Evolutionary conservation across 1,140 invertebrate species (phyloP).

Genomic region (Reticulitermes speratus): DNA sequence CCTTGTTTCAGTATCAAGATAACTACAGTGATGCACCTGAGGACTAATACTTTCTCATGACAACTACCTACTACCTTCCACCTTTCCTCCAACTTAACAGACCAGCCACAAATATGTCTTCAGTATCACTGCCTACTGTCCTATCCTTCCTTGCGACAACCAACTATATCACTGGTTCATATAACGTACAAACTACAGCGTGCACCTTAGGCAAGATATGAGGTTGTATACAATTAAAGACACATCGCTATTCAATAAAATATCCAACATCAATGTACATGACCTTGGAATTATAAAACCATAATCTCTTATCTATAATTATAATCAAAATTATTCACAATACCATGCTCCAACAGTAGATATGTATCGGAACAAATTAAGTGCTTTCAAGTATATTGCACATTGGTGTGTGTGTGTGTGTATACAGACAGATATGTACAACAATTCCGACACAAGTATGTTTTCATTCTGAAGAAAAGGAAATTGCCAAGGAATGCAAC

Average conservation of each 20-base stretch:
- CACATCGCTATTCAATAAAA: not conserved
- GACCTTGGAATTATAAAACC: slow-evolving; percentile 5
- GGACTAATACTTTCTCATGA: not conserved
- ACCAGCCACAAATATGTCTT: not conserved
- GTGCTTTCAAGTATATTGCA: not conserved
- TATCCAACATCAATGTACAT: not conserved
- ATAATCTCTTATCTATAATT: not conserved
- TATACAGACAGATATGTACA: not conserved
- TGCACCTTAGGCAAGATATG: not conserved
- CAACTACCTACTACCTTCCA: not conserved
- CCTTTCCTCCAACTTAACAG: not conserved
- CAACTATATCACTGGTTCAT: not conserved
- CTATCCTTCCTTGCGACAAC: too few relatives aligned
- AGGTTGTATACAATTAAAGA: not conserved
- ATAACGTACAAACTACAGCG: not conserved
- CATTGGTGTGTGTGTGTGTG: not conserved
- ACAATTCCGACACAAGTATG: not conserved
- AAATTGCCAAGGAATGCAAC: not conserved
- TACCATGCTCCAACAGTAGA: not conserved
- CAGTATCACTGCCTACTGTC: not conserved
- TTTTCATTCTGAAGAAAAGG: not conserved
- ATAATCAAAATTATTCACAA: not conserved
- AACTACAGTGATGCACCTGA: not conserved
- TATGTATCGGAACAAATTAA: not conserved
- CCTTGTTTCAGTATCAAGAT: not conserved